Conservation (phyloP, 2,113 vertebrate genomes). For the Halcyon senegalensis region DNA sequence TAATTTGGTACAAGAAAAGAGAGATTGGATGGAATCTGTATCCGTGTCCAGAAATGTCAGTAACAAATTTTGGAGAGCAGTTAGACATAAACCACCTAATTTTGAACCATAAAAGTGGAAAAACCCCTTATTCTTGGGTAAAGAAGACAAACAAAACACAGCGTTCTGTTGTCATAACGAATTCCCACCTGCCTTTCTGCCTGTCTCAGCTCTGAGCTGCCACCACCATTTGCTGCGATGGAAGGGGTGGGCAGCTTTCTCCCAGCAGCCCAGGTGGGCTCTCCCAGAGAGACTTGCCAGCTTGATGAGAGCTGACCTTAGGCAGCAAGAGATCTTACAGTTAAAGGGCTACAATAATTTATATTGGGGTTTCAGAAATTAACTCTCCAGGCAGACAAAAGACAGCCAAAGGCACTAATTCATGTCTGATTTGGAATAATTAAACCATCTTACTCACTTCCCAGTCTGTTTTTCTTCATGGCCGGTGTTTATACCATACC, state of each 20-base stretch:
- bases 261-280: background rate
- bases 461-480: slow-evolving; percentile 16
- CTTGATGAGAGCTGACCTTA: background rate
- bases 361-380: background rate
- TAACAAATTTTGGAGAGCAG: background rate
- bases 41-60: background rate
- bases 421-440: background rate
- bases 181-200: background rate
- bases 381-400: background rate
- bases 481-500: background rate
- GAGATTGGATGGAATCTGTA: background rate
- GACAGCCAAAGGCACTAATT: background rate
- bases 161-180: background rate
- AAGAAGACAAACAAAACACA: background rate
- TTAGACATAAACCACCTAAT: background rate
- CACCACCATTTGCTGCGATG: background rate
- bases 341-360: background rate
- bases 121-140: background rate
- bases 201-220: background rate
- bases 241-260: background rate
- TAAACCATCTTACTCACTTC: background rate
- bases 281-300: background rate
- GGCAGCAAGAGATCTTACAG: background rate
- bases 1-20: background rate
- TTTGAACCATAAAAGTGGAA: background rate